Evolutionary conservation across 37 sponge, comb jelly and placozoan species (phyloP).

Genomic region (Eunapius fragilis): DNA sequence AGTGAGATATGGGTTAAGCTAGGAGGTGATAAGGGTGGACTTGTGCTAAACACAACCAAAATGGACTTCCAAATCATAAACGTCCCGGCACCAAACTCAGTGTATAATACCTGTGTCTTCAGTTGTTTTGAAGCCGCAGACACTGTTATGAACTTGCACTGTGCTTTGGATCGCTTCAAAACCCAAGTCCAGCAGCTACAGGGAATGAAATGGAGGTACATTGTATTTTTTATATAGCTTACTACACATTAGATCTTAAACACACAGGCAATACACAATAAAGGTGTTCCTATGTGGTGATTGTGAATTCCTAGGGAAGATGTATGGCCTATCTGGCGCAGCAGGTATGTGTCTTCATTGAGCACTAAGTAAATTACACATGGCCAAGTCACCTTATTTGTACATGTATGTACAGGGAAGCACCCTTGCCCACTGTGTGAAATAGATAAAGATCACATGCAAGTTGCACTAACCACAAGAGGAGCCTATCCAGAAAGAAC

Average conservation of each 20-base stretch:
- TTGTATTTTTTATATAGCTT: background rate
- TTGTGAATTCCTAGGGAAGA: background rate
- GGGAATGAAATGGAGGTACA: background rate
- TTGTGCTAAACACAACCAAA: background rate
- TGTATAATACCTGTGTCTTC: background rate
- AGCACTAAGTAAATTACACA: background rate
- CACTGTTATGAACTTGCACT: background rate
- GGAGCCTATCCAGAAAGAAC: background rate
- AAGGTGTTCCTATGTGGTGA: background rate
- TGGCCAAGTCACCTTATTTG: background rate
- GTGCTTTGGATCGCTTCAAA: no score
- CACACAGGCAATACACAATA: background rate
- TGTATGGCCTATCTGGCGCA: background rate
- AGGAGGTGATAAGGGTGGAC: background rate
- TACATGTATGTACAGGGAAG: background rate
- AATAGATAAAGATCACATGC: background rate
- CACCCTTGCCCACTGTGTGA: background rate
- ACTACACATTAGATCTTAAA: background rate
- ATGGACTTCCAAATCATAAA: background rate
- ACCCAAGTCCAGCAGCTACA: background rate
- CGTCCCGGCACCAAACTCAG: background rate
- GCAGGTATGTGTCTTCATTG: background rate
- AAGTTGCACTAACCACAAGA: background rate
- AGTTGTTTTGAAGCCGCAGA: background rate
- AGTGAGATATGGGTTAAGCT: background rate